Conservation (phyloP, 2,888 invertebrate species). For the Tetragnatha montana region DNA sequence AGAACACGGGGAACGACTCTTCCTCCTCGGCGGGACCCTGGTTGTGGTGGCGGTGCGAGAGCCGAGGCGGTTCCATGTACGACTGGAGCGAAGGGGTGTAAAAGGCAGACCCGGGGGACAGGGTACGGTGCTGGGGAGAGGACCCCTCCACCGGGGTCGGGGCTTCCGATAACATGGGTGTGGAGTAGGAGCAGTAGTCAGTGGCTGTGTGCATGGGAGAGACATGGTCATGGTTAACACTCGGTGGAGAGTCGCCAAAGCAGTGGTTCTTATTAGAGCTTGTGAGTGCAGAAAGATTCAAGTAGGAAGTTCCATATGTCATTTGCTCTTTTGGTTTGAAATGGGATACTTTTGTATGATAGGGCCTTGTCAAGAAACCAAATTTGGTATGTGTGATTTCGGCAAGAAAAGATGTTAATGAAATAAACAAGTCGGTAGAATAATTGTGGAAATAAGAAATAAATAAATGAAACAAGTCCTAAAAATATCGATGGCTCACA, state of each 20-base stretch:
- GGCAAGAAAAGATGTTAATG: no score
- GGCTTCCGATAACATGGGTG: slow-evolving; percentile 73
- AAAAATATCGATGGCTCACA: no score
- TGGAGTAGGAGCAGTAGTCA: slow-evolving; percentile 73
- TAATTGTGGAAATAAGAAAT: no score
- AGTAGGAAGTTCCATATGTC: no score
- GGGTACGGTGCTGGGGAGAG: slow-evolving; percentile 76
- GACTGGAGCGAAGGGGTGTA: slow-evolving; percentile 72
- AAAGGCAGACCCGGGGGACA: slow-evolving; percentile 73
- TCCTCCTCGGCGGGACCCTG: slow-evolving; percentile 78
- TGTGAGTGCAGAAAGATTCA: no score
- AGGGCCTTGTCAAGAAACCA: no score
- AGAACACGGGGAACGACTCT: slow-evolving; percentile 90
- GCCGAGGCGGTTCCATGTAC: slow-evolving; percentile 70
- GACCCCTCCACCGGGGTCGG: slow-evolving; percentile 68
- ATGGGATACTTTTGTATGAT: no score
- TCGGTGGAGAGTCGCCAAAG: background rate
- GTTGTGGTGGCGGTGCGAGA: slow-evolving; percentile 79
- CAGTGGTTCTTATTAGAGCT: background rate
- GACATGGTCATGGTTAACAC: no score
- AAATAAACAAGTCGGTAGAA: no score
- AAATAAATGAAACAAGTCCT: no score
- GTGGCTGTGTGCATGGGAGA: slow-evolving; percentile 59
- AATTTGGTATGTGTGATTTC: no score
- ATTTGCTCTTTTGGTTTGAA: no score